Percentiles rank a stretch among this genome's conserved stretches.
These are phyloP conservation scores for Eleginops maclovinus DNA, from an alignment of 2,113 vertebrate species.

Conservation along the genomic window DNA sequence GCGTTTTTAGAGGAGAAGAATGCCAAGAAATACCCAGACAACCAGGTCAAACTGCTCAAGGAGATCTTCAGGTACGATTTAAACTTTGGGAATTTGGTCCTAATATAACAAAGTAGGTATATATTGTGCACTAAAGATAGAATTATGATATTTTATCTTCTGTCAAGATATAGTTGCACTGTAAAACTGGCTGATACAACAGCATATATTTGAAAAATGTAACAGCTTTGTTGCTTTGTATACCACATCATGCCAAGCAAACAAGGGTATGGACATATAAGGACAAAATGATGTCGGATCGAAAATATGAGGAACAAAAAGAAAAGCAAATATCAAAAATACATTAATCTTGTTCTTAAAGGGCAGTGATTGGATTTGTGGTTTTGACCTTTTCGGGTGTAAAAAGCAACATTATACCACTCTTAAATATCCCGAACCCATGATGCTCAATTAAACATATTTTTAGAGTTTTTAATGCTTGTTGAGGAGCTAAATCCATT, in stretches of 20 bases:
- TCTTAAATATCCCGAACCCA: not conserved
- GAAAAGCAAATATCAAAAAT: not conserved
- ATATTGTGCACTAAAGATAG: not conserved
- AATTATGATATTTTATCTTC: not conserved
- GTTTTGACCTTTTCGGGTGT: not conserved
- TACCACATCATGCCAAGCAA: no score
- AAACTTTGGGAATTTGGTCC: not conserved
- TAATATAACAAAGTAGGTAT: not conserved
- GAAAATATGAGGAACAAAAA: not conserved
- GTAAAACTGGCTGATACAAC: not conserved
- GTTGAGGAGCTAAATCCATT: not conserved
- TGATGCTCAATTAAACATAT: not conserved
- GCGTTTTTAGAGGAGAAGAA: slow-evolving; percentile 98
- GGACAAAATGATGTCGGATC: not conserved
- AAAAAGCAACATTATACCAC: not conserved
- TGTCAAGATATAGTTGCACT: not conserved
- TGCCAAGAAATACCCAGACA: slow-evolving; percentile 97
- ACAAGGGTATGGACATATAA: not conserved
- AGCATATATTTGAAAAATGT: not conserved
- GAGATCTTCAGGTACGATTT: slow-evolving; percentile 95
- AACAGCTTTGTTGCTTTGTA: not conserved
- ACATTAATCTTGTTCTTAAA: not conserved
- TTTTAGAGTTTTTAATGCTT: not conserved
- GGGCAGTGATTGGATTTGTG: not conserved
- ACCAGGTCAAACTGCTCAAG: slow-evolving; percentile 97